phyloP scores from a whole-genome alignment of 2,113 vertebrate genomes.

The Raja brachyura region DNA sequence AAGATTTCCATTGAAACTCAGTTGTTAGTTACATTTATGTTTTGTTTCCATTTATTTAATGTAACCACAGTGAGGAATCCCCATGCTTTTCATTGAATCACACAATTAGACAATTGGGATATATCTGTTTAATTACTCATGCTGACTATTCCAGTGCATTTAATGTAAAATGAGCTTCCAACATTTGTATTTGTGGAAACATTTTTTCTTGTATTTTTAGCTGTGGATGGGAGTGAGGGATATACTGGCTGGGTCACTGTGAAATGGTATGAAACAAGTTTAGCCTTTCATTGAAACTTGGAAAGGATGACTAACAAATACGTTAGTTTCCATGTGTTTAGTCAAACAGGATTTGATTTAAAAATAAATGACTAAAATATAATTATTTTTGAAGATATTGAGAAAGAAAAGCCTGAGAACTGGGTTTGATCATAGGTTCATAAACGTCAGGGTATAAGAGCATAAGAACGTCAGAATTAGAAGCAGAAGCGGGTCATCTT shows the following conservation, averaged over 20 bases:
- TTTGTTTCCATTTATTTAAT: background rate
- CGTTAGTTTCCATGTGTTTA: slow-evolving; percentile 15
- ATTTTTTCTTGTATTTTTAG: slow-evolving; percentile 30
- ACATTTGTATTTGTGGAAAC: background rate
- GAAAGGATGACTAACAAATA: slow-evolving; percentile 18
- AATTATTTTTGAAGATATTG: background rate
- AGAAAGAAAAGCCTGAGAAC: background rate
- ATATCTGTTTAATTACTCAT: background rate
- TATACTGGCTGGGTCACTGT: background rate
- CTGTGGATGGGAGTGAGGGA: background rate
- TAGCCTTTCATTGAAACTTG: slow-evolving; percentile 20
- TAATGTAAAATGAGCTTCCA: background rate
- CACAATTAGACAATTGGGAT: background rate
- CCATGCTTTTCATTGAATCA: no score
- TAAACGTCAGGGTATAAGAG: slow-evolving; percentile 9
- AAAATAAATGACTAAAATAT: background rate
- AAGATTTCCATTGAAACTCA: background rate
- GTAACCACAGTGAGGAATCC: slow-evolving; percentile 2
- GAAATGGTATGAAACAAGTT: background rate
- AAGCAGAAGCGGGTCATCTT: no score
- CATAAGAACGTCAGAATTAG: background rate
- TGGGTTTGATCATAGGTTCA: background rate
- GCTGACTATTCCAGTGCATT: background rate
- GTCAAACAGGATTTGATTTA: slow-evolving; percentile 23
- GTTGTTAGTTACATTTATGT: background rate